Evolutionary conservation across 2,888 invertebrate genomes (phyloP).

Genomic region (Lasioglossum lativentre): DNA sequence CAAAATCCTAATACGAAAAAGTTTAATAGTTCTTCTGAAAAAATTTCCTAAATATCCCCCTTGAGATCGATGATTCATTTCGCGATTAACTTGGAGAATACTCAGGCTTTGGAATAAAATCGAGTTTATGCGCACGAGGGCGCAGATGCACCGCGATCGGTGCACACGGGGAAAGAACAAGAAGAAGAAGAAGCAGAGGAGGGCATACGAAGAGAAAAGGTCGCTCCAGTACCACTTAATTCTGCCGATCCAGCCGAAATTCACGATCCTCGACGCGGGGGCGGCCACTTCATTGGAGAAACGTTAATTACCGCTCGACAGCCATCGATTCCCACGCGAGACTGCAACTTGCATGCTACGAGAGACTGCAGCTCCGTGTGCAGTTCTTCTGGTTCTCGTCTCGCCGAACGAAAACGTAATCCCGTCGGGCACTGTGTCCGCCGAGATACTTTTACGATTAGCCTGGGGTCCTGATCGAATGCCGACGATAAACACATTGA

Average conservation of each 20-base stretch:
- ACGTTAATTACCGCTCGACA: conserved; percentile 38
- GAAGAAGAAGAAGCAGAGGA: neutral
- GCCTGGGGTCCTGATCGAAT: neutral
- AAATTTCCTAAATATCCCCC: too few relatives aligned
- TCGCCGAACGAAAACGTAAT: neutral
- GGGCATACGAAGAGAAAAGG: neutral
- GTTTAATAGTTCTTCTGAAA: too few relatives aligned
- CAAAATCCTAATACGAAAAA: too few relatives aligned
- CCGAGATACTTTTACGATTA: neutral
- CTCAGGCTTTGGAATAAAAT: too few relatives aligned
- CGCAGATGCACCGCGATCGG: neutral
- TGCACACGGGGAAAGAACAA: neutral
- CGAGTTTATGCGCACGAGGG: neutral
- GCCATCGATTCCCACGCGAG: neutral
- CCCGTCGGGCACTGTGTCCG: neutral
- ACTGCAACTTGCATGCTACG: neutral
- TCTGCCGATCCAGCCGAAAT: conserved; percentile 34
- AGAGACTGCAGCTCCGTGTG: too few relatives aligned
- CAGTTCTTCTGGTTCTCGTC: neutral
- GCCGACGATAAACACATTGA: neutral
- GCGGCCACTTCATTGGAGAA: conserved; percentile 1
- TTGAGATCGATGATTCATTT: too few relatives aligned
- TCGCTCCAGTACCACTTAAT: conserved; percentile 61
- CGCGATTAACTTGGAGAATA: too few relatives aligned
- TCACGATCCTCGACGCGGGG: conserved; percentile 11